Conservation (phyloP, 2,888 invertebrate genomes). For the Seira musarum region DNA sequence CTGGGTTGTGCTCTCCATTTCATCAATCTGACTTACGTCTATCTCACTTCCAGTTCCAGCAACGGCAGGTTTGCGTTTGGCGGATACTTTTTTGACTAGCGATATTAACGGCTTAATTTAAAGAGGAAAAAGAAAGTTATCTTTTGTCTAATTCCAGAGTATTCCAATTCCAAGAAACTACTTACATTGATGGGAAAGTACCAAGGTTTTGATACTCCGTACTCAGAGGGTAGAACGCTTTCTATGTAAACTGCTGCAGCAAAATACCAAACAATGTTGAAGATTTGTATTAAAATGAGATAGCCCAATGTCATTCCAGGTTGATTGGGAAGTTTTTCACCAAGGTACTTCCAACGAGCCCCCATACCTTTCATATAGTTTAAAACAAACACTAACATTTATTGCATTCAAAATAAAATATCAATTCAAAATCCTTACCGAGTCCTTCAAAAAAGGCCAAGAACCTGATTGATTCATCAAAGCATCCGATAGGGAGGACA, state of each 20-base stretch:
- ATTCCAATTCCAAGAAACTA: background rate
- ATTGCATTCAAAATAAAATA: too few species aligned
- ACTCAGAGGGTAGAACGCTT: slow-evolving; percentile 79
- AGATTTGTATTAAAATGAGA: slow-evolving; percentile 70
- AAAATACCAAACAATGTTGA: slow-evolving; percentile 73
- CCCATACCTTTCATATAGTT: too few species aligned
- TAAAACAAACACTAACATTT: too few species aligned
- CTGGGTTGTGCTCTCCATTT: background rate
- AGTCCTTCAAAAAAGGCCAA: too few species aligned
- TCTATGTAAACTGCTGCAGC: slow-evolving; percentile 78
- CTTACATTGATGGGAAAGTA: slow-evolving; percentile 79
- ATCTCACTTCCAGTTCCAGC: slow-evolving; percentile 70
- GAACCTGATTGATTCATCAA: too few species aligned
- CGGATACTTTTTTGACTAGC: background rate
- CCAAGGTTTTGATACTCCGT: slow-evolving; percentile 79
- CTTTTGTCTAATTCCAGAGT: too few species aligned
- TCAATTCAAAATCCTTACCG: too few species aligned
- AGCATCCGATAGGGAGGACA: too few species aligned
- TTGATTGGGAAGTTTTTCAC: too few species aligned
- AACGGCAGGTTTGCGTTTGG: slow-evolving; percentile 73
- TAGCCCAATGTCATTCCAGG: too few species aligned
- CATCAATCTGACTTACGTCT: background rate
- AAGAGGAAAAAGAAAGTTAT: too few species aligned
- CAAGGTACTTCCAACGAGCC: slow-evolving; percentile 25
- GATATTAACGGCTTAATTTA: too few species aligned